phyloP scores from a whole-genome alignment of 2,888 invertebrate genomes.

The Capitulum mitella region DNA sequence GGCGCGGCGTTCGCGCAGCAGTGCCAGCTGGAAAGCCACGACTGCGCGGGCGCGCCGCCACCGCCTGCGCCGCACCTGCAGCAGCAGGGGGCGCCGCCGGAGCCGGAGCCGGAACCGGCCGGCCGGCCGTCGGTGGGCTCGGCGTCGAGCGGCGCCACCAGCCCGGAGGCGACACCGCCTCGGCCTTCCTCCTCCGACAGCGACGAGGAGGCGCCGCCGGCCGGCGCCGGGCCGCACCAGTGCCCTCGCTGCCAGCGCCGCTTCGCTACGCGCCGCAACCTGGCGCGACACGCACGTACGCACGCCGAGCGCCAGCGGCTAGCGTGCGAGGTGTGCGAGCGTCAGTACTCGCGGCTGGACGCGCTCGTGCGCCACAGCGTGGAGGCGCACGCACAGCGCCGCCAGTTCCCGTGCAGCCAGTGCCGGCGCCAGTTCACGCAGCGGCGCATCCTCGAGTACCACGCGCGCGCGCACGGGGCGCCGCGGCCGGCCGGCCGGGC shows the following conservation, averaged over 20 bases:
- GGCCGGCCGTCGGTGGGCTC: too few species aligned
- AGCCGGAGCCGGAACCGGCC: neutral
- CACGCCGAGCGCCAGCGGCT: neutral
- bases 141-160: too few species aligned
- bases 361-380: neutral
- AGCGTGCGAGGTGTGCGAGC: slow-evolving; percentile 19
- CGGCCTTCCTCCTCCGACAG: neutral
- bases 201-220: neutral
- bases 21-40: neutral
- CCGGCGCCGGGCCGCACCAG: neutral
- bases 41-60: neutral
- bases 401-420: neutral
- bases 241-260: neutral
- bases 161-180: too few species aligned
- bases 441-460: slow-evolving; percentile 1
- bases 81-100: neutral
- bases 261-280: neutral
- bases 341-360: neutral
- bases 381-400: neutral
- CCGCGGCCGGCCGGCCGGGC: neutral
- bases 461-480: neutral
- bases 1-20: neutral
- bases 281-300: neutral
- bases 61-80: neutral
- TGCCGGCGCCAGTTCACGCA: slow-evolving; percentile 4